phyloP scores from a whole-genome alignment of 2,888 invertebrate species.

The Eupelmus urozonus region DNA sequence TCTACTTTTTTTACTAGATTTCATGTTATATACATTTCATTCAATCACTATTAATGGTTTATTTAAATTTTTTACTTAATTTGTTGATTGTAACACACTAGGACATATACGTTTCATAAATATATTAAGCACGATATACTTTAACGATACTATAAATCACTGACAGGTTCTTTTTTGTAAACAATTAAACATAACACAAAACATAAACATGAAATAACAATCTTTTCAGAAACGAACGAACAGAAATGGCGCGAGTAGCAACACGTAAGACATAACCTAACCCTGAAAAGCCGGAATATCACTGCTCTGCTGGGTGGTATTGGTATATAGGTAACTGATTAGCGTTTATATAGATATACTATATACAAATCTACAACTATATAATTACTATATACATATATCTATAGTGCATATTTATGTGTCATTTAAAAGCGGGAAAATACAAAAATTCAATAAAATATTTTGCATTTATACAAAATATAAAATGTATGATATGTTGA shows the following conservation, averaged over 20 bases:
- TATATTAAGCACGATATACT: background rate
- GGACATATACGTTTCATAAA: background rate
- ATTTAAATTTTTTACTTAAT: background rate
- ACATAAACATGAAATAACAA: background rate
- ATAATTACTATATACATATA: too few relatives aligned
- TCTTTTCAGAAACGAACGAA: too few relatives aligned
- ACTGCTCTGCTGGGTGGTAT: too few relatives aligned
- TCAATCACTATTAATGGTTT: background rate
- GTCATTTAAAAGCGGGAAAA: too few relatives aligned
- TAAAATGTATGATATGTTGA: too few relatives aligned
- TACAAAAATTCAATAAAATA: too few relatives aligned
- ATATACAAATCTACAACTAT: too few relatives aligned
- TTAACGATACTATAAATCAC: background rate
- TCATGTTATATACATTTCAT: slow-evolving; percentile 38
- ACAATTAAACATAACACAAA: background rate
- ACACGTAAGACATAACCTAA: background rate
- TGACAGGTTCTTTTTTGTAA: background rate
- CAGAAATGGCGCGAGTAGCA: slow-evolving; percentile 12
- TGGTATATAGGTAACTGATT: too few relatives aligned
- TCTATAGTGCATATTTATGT: too few relatives aligned
- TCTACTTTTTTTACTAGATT: slow-evolving; percentile 22
- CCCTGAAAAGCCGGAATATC: background rate
- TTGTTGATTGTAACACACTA: background rate
- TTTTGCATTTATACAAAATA: too few relatives aligned
- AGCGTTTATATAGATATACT: too few relatives aligned